Conservation (phyloP, 2,113 vertebrate genomes). For the Hiodon alosoides region DNA sequence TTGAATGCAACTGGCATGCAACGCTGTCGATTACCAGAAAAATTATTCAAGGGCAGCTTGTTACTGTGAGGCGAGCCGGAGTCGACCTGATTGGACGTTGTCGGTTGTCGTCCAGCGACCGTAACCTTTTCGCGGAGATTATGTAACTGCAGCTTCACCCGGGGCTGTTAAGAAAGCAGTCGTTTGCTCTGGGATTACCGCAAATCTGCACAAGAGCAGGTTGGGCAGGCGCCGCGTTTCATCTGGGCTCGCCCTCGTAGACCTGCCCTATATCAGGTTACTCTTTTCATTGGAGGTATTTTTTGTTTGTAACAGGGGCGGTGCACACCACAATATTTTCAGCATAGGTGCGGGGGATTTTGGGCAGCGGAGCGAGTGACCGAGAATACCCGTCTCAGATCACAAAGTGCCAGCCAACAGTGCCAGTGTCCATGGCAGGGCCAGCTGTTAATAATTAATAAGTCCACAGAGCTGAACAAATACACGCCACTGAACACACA, state of each 20-base stretch:
- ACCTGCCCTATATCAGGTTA: constrained; percentile 6
- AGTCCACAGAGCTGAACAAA: neutral
- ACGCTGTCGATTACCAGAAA: neutral
- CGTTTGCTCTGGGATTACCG: constrained; percentile 18
- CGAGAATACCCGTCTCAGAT: neutral
- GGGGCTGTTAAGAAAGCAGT: neutral
- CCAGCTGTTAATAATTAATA: constrained; percentile 9
- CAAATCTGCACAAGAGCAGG: neutral
- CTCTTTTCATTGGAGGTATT: constrained; percentile 11
- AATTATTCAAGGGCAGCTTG: too few species aligned
- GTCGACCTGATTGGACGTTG: neutral
- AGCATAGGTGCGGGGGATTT: neutral
- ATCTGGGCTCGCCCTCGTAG: neutral
- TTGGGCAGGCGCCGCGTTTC: neutral
- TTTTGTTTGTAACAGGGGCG: neutral
- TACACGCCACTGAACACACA: neutral
- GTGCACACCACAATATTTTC: constrained; percentile 5
- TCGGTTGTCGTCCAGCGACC: neutral
- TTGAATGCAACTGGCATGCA: neutral
- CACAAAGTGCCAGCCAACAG: neutral
- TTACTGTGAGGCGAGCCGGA: too few species aligned
- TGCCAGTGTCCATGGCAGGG: neutral
- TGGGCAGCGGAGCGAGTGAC: neutral
- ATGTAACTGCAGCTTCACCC: neutral
- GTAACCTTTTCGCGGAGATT: neutral